These are phyloP conservation scores for Saccostrea glomerata DNA, from an alignment of 1,140 invertebrate species.

Conservation along the genomic window DNA sequence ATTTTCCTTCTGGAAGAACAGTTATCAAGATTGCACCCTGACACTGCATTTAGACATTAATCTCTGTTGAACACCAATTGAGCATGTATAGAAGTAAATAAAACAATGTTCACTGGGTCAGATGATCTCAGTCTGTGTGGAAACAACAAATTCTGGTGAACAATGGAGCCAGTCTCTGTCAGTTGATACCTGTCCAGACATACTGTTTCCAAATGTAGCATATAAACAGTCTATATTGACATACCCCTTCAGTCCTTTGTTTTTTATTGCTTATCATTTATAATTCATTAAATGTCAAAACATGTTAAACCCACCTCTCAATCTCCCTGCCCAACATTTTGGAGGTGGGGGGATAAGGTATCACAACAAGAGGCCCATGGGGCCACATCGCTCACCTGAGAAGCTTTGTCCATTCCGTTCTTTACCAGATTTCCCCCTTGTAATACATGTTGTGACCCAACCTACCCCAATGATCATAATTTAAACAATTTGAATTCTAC, in stretches of 20 bases:
- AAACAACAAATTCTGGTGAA: background rate
- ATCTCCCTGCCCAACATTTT: too few relatives aligned
- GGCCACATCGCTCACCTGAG: too few relatives aligned
- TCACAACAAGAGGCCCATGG: too few relatives aligned
- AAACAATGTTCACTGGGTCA: constrained; percentile 3
- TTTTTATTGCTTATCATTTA: constrained; percentile 7
- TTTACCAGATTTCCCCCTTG: too few relatives aligned
- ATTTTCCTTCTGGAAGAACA: background rate
- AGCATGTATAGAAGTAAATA: background rate
- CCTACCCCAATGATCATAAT: too few relatives aligned
- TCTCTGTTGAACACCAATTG: background rate
- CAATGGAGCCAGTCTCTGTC: background rate
- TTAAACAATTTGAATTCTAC: too few relatives aligned
- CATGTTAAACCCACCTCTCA: background rate
- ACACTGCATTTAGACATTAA: background rate
- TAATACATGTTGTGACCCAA: too few relatives aligned
- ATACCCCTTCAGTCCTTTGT: background rate
- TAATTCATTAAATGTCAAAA: background rate
- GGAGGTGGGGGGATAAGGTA: too few relatives aligned
- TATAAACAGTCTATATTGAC: background rate
- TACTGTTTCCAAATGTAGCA: background rate
- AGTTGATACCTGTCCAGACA: background rate
- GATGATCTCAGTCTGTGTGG: background rate
- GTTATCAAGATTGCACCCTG: background rate
- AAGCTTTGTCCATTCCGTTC: too few relatives aligned